A percentile compares a stretch with the other conserved stretches of the same genome.
Conservation (phyloP, 2,888 invertebrate genomes). For the Kuschelorhynchus macadamiae region DNA sequence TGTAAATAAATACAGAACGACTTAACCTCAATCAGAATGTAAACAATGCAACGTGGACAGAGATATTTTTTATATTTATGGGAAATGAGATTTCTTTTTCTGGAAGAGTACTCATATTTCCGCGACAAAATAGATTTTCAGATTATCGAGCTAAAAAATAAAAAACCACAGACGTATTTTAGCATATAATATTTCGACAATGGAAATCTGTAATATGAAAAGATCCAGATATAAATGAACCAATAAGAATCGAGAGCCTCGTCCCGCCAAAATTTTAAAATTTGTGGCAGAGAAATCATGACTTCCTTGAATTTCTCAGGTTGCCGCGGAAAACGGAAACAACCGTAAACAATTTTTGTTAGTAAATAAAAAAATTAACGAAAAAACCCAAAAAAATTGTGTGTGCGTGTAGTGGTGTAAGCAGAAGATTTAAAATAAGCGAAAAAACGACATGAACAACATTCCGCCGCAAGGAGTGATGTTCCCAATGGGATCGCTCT, state of each 20-base stretch:
- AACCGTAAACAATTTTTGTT: conserved; percentile 32
- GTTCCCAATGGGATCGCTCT: conserved; percentile 95
- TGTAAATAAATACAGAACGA: too few relatives aligned
- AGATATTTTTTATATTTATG: too few relatives aligned
- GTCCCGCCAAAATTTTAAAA: conserved; percentile 5
- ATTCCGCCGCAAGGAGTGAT: conserved; percentile 70
- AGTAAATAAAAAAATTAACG: conserved; percentile 33
- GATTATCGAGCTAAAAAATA: too few relatives aligned
- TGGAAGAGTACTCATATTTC: too few relatives aligned
- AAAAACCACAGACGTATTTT: too few relatives aligned
- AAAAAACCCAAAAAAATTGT: conserved; percentile 43
- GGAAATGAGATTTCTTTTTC: too few relatives aligned
- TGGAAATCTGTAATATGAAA: too few relatives aligned
- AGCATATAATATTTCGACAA: too few relatives aligned
- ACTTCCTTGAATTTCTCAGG: conserved; percentile 24
- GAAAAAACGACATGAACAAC: conserved; percentile 35
- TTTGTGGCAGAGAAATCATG: conserved; percentile 12
- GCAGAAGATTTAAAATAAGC: conserved; percentile 31
- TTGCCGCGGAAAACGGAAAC: conserved; percentile 36
- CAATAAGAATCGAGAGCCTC: neutral
- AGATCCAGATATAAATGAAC: too few relatives aligned
- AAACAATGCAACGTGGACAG: neutral
- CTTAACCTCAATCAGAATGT: neutral
- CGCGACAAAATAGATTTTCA: too few relatives aligned
- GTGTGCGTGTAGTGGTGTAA: conserved; percentile 39